phyloP scores from a whole-genome alignment of 2,797 vertebrate genomes.

The Cyprinodon diabolis region DNA sequence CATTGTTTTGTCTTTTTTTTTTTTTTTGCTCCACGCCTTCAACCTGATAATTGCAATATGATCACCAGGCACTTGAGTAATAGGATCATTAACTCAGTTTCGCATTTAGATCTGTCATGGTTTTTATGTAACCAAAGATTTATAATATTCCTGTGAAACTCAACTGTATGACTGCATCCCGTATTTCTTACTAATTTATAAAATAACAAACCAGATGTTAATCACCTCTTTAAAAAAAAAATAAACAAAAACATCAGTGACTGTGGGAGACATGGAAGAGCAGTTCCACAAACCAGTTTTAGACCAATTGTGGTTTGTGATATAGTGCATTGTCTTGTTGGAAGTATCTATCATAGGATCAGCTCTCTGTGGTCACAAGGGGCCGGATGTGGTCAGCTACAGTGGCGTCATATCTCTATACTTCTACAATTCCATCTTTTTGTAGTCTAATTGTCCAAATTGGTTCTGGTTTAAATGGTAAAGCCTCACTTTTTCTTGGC shows the following conservation, averaged over 20 bases:
- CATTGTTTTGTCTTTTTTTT: neutral
- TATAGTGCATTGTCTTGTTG: neutral
- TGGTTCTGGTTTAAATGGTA: too few species aligned
- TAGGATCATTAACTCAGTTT: neutral
- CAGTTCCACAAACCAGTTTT: neutral
- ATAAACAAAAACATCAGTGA: neutral
- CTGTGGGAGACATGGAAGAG: neutral
- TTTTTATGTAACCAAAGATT: neutral
- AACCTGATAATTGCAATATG: neutral
- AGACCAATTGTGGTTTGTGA: neutral
- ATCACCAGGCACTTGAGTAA: neutral
- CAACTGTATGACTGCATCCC: neutral
- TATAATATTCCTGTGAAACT: neutral
- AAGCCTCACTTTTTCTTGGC: too few species aligned
- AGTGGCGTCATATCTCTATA: neutral
- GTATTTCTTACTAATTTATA: neutral
- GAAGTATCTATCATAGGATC: neutral
- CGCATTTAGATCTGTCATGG: neutral
- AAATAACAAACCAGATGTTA: neutral
- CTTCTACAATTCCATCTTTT: too few species aligned
- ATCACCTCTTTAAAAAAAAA: neutral
- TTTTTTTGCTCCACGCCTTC: neutral
- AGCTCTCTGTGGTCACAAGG: neutral
- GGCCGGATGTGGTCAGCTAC: neutral
- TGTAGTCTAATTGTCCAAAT: too few species aligned